Evolutionary conservation across 2,113 vertebrate genomes (phyloP).

Genomic region (Prunella fulvescens): DNA sequence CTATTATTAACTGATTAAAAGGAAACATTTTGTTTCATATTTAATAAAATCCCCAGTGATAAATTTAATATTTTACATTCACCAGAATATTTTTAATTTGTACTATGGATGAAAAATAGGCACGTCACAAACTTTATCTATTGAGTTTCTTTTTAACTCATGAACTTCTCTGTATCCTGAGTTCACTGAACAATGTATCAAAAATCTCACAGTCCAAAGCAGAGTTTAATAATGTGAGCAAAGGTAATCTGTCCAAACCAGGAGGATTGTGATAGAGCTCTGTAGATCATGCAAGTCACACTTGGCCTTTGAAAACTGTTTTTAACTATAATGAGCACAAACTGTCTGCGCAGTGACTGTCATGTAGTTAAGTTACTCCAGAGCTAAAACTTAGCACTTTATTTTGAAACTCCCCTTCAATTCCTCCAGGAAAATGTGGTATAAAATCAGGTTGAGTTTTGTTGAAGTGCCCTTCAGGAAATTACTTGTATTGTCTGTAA

Average conservation of each 20-base stretch:
- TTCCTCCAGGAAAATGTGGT: not conserved
- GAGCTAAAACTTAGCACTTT: not conserved
- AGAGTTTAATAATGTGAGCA: not conserved
- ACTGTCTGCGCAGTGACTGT: not conserved
- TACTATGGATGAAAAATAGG: not conserved
- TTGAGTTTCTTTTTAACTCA: not conserved
- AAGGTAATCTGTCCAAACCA: not conserved
- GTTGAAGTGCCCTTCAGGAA: not conserved
- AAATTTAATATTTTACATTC: not conserved
- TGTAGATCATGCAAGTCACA: not conserved
- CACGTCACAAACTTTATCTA: not conserved
- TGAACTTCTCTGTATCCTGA: not conserved
- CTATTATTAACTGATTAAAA: not conserved
- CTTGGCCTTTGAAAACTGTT: not conserved
- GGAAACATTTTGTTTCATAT: not conserved
- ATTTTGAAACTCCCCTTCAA: not conserved
- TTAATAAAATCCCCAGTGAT: not conserved
- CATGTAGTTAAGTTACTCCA: not conserved
- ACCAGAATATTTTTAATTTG: not conserved
- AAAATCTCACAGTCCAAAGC: not conserved
- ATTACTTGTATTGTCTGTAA: not conserved
- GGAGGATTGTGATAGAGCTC: not conserved
- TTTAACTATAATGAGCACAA: slow-evolving; percentile 2
- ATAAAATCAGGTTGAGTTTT: not conserved
- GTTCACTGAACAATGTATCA: not conserved